Conservation (phyloP, 2,888 invertebrate genomes). For the Xylota segnis region DNA sequence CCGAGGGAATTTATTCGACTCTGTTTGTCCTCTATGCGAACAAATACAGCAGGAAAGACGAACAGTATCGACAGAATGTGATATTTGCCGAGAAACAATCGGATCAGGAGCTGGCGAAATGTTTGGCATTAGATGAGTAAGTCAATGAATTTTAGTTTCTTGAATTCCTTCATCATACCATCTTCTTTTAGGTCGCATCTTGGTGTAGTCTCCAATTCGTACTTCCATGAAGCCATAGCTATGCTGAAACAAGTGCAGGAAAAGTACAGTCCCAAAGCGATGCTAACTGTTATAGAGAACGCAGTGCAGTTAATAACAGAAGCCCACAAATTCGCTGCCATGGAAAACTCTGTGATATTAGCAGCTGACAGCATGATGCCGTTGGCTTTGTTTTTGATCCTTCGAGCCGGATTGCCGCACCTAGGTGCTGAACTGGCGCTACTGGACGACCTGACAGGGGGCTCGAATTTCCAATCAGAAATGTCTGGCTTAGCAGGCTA, state of each 20-base stretch:
- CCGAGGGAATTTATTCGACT: slow-evolving; percentile 84
- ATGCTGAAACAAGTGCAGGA: slow-evolving; percentile 83
- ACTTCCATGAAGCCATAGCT: slow-evolving; percentile 81
- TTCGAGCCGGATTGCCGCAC: slow-evolving; percentile 84
- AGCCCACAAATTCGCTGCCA: slow-evolving; percentile 81
- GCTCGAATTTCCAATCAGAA: slow-evolving; percentile 83
- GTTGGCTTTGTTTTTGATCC: slow-evolving; percentile 82
- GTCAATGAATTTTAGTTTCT: not conserved
- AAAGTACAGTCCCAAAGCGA: slow-evolving; percentile 84
- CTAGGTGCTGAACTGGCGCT: slow-evolving; percentile 84
- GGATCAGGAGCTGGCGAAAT: slow-evolving; percentile 80
- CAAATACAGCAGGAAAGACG: slow-evolving; percentile 83
- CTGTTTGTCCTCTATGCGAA: slow-evolving; percentile 84
- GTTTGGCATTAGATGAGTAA: slow-evolving; percentile 81
- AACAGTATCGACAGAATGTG: slow-evolving; percentile 83
- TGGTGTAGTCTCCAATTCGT: slow-evolving; percentile 80
- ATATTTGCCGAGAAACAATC: slow-evolving; percentile 81
- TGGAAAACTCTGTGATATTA: slow-evolving; percentile 81
- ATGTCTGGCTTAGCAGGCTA: slow-evolving; percentile 84
- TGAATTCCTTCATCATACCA: not conserved
- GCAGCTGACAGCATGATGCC: slow-evolving; percentile 84
- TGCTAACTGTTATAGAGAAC: slow-evolving; percentile 83
- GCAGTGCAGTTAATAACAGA: slow-evolving; percentile 83
- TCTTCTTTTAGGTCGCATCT: slow-evolving; percentile 78
- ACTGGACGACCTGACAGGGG: slow-evolving; percentile 83